Percentiles rank a stretch among this genome's conserved stretches.
phyloP scores from a whole-genome alignment of 2,797 vertebrate genomes.

The Aeoliscus strigatus region DNA sequence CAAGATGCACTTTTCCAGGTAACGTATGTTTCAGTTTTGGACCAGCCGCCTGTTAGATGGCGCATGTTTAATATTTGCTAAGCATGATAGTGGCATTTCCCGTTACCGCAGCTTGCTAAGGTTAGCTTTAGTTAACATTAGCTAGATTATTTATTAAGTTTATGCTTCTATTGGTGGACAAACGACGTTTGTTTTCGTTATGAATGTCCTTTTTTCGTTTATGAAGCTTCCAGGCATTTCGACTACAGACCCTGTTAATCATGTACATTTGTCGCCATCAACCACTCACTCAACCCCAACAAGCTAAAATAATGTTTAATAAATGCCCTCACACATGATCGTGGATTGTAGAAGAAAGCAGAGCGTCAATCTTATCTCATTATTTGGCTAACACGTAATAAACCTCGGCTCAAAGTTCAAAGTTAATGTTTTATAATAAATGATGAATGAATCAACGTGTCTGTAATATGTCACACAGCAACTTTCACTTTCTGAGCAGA shows the following conservation, averaged over 20 bases:
- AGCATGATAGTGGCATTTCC: constrained; percentile 1
- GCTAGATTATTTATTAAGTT: constrained; percentile 11
- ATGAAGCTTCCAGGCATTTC: no score
- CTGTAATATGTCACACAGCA: no score
- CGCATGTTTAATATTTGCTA: not conserved
- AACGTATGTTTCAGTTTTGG: not conserved
- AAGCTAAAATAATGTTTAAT: constrained; percentile 10
- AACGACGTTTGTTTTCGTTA: not conserved
- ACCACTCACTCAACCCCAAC: constrained; percentile 6
- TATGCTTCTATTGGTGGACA: constrained; percentile 1
- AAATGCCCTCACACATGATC: not conserved
- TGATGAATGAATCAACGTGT: no score
- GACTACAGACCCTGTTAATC: not conserved
- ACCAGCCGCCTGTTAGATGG: not conserved
- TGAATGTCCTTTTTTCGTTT: not conserved
- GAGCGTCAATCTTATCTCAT: no score
- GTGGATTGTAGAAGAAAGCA: not conserved
- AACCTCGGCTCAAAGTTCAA: no score
- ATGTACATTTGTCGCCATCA: no score
- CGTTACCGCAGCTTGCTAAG: constrained; percentile 29
- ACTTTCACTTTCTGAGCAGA: no score
- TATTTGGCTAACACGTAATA: no score
- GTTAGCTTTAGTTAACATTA: constrained; percentile 25
- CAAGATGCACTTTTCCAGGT: constrained; percentile 59
- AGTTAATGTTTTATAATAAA: no score